Conservation (phyloP, 2,113 vertebrate genomes). For the Propithecus coquereli region DNA sequence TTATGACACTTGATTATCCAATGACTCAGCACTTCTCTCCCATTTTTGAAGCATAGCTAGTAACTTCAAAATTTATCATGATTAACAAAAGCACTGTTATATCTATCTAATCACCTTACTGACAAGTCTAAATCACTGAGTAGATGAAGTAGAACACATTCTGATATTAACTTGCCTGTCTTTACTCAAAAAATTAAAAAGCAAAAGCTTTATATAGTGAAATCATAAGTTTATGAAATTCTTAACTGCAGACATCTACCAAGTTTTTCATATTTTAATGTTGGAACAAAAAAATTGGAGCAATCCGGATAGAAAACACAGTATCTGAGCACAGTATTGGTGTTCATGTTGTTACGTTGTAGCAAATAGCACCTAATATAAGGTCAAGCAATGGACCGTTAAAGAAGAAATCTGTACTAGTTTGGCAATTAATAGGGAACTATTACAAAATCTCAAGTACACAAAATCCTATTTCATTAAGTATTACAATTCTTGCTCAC, state of each 20-base stretch:
- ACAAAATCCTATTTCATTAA: background rate
- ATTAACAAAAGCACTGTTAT: background rate
- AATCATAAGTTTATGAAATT: slow-evolving; percentile 10
- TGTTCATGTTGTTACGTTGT: background rate
- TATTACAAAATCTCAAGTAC: background rate
- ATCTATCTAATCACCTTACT: background rate
- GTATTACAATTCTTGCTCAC: background rate
- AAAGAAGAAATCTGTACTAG: background rate
- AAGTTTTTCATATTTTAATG: background rate
- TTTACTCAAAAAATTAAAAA: slow-evolving; percentile 28
- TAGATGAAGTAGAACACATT: background rate
- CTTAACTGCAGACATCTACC: background rate
- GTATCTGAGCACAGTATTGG: background rate
- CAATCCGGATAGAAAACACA: background rate
- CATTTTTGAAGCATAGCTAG: background rate
- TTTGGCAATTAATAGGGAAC: background rate
- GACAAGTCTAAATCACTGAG: background rate
- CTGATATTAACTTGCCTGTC: background rate
- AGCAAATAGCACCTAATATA: background rate
- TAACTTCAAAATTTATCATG: slow-evolving; percentile 12
- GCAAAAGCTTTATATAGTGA: background rate
- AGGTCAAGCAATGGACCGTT: background rate
- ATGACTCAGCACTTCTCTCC: background rate
- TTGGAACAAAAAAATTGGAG: background rate
- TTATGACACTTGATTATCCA: background rate